Evolutionary conservation across 2,113 vertebrate species (phyloP).

Genomic region (Siniperca knerii): DNA sequence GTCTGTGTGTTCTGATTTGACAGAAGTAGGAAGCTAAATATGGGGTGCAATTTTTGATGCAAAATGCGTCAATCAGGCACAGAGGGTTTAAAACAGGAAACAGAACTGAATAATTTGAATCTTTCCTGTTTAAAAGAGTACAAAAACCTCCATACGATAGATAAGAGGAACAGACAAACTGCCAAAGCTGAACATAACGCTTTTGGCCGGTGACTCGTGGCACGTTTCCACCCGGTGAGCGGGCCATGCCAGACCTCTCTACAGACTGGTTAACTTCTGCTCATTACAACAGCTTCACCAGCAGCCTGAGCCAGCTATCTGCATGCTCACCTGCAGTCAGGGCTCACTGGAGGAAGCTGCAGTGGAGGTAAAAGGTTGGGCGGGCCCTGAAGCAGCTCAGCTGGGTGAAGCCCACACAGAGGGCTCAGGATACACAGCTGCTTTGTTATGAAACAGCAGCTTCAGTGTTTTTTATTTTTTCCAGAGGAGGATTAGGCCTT

Average conservation of each 20-base stretch:
- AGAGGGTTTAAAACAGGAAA: neutral
- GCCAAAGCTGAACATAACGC: slow-evolving; percentile 3
- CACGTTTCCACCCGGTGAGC: neutral
- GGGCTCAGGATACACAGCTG: slow-evolving; percentile 27
- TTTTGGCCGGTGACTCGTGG: neutral
- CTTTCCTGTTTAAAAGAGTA: neutral
- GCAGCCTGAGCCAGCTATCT: neutral
- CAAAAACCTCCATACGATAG: neutral
- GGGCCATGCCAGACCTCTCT: neutral
- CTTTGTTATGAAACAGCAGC: slow-evolving; percentile 66
- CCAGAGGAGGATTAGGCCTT: slow-evolving; percentile 48
- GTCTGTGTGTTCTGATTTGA: neutral
- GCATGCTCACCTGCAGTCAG: neutral
- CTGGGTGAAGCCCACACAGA: slow-evolving; percentile 6
- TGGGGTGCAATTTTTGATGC: too few relatives aligned
- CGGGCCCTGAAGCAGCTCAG: slow-evolving; percentile 1
- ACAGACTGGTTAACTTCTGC: neutral
- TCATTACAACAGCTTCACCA: neutral
- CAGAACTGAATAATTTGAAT: neutral
- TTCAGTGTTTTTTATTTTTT: neutral
- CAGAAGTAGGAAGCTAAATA: neutral
- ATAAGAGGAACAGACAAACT: neutral
- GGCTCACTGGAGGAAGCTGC: neutral
- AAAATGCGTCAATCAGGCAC: neutral
- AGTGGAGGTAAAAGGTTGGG: neutral